Percentiles rank a stretch among this genome's conserved stretches.
Conservation (phyloP, 92 coral and sea anemone genomes). For the Anthopleura xanthogrammica region DNA sequence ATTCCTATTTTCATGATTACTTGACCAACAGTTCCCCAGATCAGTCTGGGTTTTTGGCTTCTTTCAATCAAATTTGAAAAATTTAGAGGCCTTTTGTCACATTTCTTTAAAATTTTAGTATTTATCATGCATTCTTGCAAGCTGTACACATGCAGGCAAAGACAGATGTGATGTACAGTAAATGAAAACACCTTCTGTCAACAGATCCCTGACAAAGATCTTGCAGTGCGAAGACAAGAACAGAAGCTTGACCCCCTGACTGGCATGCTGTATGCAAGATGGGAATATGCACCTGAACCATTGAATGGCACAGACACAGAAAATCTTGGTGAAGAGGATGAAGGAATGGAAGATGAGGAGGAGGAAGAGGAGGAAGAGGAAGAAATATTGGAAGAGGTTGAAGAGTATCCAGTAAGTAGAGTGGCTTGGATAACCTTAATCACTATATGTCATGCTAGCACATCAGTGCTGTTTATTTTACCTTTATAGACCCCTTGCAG, state of each 20-base stretch:
- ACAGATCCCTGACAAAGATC: constrained; percentile 93
- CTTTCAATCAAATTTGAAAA: too few relatives aligned
- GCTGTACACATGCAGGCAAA: too few relatives aligned
- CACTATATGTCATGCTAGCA: not conserved
- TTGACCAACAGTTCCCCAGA: too few relatives aligned
- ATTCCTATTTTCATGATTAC: too few relatives aligned
- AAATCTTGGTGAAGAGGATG: constrained; percentile 68
- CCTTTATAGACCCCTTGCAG: too few relatives aligned
- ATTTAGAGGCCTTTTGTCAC: too few relatives aligned
- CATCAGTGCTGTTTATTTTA: too few relatives aligned
- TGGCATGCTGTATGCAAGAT: constrained; percentile 75
- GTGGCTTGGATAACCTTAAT: not conserved
- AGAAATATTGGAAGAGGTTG: constrained; percentile 63
- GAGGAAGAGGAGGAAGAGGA: constrained; percentile 75
- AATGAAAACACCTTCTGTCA: not conserved
- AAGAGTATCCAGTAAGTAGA: constrained; percentile 54
- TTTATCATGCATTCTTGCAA: too few relatives aligned
- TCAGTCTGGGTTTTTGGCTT: too few relatives aligned
- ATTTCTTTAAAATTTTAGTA: too few relatives aligned
- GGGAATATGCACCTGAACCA: constrained; percentile 71
- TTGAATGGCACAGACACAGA: constrained; percentile 25
- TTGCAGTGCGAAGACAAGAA: constrained; percentile 79
- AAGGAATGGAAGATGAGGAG: constrained; percentile 53
- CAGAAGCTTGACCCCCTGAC: constrained; percentile 92
- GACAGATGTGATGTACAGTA: not conserved